A percentile compares a stretch with the other conserved stretches of the same genome.
These are phyloP conservation scores for Ceyx cyanopectus DNA, from an alignment of 2,113 vertebrate genomes.

Conservation along the genomic window DNA sequence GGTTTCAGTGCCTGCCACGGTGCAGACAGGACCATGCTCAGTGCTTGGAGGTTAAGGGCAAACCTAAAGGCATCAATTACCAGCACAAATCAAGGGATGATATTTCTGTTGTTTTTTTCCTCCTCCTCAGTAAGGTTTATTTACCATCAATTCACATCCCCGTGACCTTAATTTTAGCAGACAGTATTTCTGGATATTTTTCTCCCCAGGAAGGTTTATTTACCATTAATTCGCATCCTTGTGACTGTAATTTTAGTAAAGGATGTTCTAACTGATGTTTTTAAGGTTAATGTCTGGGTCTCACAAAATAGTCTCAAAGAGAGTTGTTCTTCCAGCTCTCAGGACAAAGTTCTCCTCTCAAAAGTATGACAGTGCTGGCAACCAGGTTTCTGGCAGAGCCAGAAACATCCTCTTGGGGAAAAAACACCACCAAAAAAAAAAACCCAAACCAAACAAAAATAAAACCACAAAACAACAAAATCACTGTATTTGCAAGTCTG, in stretches of 20 bases:
- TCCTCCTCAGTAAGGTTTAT: neutral
- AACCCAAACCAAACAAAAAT: neutral
- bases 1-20: neutral
- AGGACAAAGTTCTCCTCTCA: neutral
- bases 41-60: neutral
- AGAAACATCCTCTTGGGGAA: neutral
- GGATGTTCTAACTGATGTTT: neutral
- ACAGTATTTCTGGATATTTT: neutral
- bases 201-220: neutral
- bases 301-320: fast-evolving
- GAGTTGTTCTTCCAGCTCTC: neutral
- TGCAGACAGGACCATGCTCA: fast-evolving
- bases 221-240: neutral
- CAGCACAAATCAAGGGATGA: neutral
- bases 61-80: neutral
- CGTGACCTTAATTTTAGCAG: neutral
- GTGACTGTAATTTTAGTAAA: neutral
- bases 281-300: neutral
- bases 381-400: neutral
- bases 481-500: fast-evolving
- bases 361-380: neutral
- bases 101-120: neutral
- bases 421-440: neutral
- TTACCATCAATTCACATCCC: neutral
- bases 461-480: neutral